Base-by-base conservation (phyloP, 2,888 invertebrate species). In the Emmelina monodactyla region DNA sequence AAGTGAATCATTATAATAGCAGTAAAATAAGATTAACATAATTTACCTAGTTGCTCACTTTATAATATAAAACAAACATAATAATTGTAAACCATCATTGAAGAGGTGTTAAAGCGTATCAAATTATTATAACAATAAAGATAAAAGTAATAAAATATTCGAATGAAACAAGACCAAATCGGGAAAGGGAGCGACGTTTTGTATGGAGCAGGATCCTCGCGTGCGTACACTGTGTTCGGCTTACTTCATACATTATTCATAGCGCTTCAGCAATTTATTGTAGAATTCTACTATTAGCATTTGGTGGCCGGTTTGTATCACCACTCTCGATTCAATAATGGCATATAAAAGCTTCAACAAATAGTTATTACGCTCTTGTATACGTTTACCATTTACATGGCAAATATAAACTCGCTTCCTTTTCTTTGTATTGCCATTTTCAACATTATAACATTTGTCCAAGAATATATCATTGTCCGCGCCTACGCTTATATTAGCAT, bases 171-270 rank as follows among this genome's bases (percentile, higher is more conserved):
- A 25, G 11, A 25, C n/a, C 25, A 44, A 46, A 46, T 44, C 42
- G 35, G 40, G 39, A 39, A 37, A 40, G 36, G 36, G 31, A 32
- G 22, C 39, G 25, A 14, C 14, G 36, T 37, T 33, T 35, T 47
- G 45, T 43, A 41, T 45, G 43, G 38, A 37, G 37, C 42, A 43
- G 45, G 46, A 45, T 43, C 44, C 41, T 46, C 44, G 45, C 41
- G 46, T 46, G 45, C 42, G 44, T 43, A 51, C 48, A 50, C 45
- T 47, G 39, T 43, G 46, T 45, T 47, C 42, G 43, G 33, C 39
- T 41, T 41, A 40, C 43, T 47, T 46, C 45, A 53, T 58, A 53
- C 56, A 58, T 57, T 48, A 56, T 57, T 53, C 52, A 56, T 50
- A 40, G 42, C 37, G 47, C 49, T 51, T 47, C 49, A 44, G 53